phyloP scores from a whole-genome alignment of 2,888 invertebrate genomes.

The Teleiodes luculella region DNA sequence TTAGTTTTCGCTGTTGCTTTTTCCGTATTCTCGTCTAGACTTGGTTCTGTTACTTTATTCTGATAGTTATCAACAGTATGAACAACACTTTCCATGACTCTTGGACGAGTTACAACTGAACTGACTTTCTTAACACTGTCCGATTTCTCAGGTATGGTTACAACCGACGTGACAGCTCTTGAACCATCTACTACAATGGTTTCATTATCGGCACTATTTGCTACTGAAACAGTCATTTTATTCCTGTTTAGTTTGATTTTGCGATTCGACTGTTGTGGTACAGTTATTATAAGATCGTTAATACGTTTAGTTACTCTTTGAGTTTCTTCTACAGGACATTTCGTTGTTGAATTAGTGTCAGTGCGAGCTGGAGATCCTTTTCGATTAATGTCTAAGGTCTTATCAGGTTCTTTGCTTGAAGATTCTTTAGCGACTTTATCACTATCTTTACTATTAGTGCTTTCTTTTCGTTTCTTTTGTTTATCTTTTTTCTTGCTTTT shows the following conservation, averaged over 20 bases:
- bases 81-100: background rate
- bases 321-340: background rate
- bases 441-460: constrained; percentile 3
- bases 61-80: background rate
- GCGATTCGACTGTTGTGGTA: constrained; percentile 50
- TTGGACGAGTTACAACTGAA: constrained; percentile 1
- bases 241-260: constrained; percentile 67
- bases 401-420: background rate
- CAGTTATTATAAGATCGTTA: constrained; percentile 56
- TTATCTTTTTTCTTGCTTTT: constrained; percentile 13
- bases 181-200: background rate
- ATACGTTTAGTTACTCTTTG: constrained; percentile 45
- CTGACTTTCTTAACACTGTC: constrained; percentile 7
- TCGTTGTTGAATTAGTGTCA: background rate
- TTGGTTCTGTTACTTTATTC: background rate
- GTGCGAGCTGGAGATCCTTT: background rate
- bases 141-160: background rate
- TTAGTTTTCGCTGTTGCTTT: constrained; percentile 26
- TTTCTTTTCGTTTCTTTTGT: constrained; percentile 9
- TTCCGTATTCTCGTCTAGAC: constrained; percentile 1
- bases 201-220: constrained; percentile 7
- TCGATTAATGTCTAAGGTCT: background rate
- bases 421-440: background rate
- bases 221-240: constrained; percentile 29
- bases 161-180: background rate